Evolutionary conservation across 2,113 vertebrate genomes (phyloP), one percentile per base, ranked within the genome.

Genomic region (Verasper variegatus): DNA sequence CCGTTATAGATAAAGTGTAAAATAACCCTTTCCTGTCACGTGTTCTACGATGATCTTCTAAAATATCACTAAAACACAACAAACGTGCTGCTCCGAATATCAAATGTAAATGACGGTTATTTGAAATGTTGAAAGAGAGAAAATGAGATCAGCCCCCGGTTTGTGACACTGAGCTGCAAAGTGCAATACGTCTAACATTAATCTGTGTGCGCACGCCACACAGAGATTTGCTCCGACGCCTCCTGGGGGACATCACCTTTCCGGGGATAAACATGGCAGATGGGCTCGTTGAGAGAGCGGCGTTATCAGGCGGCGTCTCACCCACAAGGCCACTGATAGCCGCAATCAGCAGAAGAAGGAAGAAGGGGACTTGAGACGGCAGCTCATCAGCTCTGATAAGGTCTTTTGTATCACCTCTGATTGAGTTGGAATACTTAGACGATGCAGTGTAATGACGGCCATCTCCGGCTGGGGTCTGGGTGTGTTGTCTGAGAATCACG

Each of bases 261-360:
- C 21, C 2, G 31, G 47, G 63, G 42, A 64, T 49, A 47, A 73
- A 79, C 9, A 10, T 65, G 72, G 65, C 66, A 73, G 73, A 87
- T 74, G 70, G 63, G 52, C 69, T 86, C 69, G 66, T 86, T 83
- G 26, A 60, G 55, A 52, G 62, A 55, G 67, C 26, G 72, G 73
- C 65, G 80, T 71, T 79, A 82, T 86, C 83, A 84, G 67, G 60
- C 86, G 4, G 65, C 78, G 66, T 82, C 54, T 87, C 73, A 27
- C 88, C 89, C 88, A 89, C 91, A 63, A 82, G 35, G 74, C 59
- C 70, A 64, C 78, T 86, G 89, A 90, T 91, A 70, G 88, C 85
- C 55, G 92, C 90, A 93, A 92, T 93, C 92, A 93, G 86, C 56
- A 75, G 64, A 65, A 92, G 88, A 60, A 85, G 82, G 74, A 78